A percentile compares a stretch with the other conserved stretches of the same genome.
These are phyloP conservation scores for Scaptomyza pallida DNA, from an alignment of 1,140 invertebrate species.

Conservation along the genomic window DNA sequence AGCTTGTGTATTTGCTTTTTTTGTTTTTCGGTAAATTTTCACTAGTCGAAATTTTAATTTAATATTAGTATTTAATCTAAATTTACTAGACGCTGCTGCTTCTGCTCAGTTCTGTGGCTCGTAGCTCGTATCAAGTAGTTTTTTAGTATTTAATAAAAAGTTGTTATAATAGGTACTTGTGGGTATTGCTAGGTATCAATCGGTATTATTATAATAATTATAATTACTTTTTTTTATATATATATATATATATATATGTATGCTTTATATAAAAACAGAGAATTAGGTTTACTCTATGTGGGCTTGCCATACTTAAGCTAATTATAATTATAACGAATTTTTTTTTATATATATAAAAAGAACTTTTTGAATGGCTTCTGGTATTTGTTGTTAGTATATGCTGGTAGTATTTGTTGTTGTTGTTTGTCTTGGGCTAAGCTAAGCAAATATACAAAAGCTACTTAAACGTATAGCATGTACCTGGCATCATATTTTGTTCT, in stretches of 20 bases:
- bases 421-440: slow-evolving; percentile 57
- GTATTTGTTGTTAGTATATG: slow-evolving; percentile 12
- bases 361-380: slow-evolving; percentile 26
- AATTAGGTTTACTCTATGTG: slow-evolving; percentile 38
- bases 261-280: slow-evolving; percentile 56
- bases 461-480: slow-evolving; percentile 66
- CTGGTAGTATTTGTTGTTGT: slow-evolving; percentile 9
- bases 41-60: slow-evolving; percentile 57
- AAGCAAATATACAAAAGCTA: slow-evolving; percentile 79
- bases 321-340: slow-evolving; percentile 47
- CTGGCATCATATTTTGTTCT: slow-evolving; percentile 25
- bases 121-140: slow-evolving; percentile 67
- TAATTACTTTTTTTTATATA: slow-evolving; percentile 13
- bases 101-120: slow-evolving; percentile 77
- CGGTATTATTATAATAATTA: slow-evolving; percentile 35
- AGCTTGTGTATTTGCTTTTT: slow-evolving; percentile 7
- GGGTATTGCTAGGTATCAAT: slow-evolving; percentile 70
- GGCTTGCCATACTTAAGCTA: slow-evolving; percentile 26
- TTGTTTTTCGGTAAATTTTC: slow-evolving; percentile 59
- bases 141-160: slow-evolving; percentile 72
- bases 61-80: slow-evolving; percentile 53
- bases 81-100: slow-evolving; percentile 53
- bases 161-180: slow-evolving; percentile 73
- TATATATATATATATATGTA: slow-evolving; percentile 26
- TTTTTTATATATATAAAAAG: slow-evolving; percentile 73